A percentile compares a stretch with the other conserved stretches of the same genome.
Evolutionary conservation across 2,888 invertebrate species (phyloP).

Genomic region (Limnephilus rhombicus): DNA sequence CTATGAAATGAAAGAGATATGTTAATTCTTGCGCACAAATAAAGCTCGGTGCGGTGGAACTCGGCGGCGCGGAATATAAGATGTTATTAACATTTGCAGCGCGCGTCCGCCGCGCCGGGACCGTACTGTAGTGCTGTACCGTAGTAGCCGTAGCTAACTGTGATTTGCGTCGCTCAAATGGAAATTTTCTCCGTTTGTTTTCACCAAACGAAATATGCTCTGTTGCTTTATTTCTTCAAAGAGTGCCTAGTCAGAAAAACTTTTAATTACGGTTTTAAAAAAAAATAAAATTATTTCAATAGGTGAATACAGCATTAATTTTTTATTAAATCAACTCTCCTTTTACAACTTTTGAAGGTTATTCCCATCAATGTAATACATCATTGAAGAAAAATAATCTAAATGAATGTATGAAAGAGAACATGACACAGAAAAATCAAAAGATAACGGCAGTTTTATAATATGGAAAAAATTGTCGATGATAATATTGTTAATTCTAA

Average conservation of each 20-base stretch:
- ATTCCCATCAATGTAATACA: too few relatives aligned
- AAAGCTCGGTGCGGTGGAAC: slow-evolving; percentile 25
- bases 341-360: too few relatives aligned
- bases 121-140: background rate
- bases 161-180: background rate
- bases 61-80: slow-evolving; percentile 4
- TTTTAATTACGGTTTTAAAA: background rate
- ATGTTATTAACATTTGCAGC: slow-evolving; percentile 33
- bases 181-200: background rate
- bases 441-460: too few relatives aligned
- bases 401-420: too few relatives aligned
- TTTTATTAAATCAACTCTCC: too few relatives aligned
- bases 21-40: slow-evolving; percentile 52
- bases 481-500: too few relatives aligned
- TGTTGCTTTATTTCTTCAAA: background rate
- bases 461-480: too few relatives aligned
- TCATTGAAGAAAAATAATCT: too few relatives aligned
- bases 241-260: background rate
- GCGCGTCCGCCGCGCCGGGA: slow-evolving; percentile 12
- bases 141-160: background rate
- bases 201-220: background rate
- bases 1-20: slow-evolving; percentile 60
- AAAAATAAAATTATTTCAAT: too few relatives aligned
- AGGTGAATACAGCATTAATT: too few relatives aligned
- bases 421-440: too few relatives aligned